Evolutionary conservation across 1,140 invertebrate genomes (phyloP).

Genomic region (Subanguina moxae): DNA sequence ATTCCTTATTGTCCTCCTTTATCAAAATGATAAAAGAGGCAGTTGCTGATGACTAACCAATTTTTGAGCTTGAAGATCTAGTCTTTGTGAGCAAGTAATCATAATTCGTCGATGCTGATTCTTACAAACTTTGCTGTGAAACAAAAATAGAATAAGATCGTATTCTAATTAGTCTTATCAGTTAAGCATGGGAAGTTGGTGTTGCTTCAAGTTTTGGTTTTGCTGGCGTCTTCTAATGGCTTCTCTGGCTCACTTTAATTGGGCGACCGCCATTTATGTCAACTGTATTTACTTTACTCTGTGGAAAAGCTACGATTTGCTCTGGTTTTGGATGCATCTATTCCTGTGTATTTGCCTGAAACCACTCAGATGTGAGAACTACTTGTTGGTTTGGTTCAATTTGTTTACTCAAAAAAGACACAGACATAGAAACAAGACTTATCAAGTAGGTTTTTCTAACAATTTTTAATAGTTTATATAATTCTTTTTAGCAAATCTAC

Average conservation of each 20-base stretch:
- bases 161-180: no score
- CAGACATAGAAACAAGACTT: conserved; percentile 29
- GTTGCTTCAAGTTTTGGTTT: conserved; percentile 45
- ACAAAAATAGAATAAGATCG: no score
- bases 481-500: conserved; percentile 35
- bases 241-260: conserved; percentile 38
- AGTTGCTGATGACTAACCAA: no score
- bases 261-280: conserved; percentile 37
- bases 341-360: conserved; percentile 35
- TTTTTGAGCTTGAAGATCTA: no score
- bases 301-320: conserved; percentile 40
- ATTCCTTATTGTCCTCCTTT: no score
- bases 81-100: no score
- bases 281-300: conserved; percentile 41
- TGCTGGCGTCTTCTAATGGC: conserved; percentile 29
- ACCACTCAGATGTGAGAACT: conserved; percentile 34
- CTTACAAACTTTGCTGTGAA: no score
- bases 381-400: conserved; percentile 31
- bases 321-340: conserved; percentile 44
- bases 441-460: conserved; percentile 15
- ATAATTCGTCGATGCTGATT: no score
- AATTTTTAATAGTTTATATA: conserved; percentile 4
- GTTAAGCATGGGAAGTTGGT: no score
- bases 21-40: no score
- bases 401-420: conserved; percentile 22